Percentiles rank a stretch among this genome's conserved stretches.
These are phyloP conservation scores for Sebastes flavidus DNA, from an alignment of 2,797 vertebrate genomes.

Conservation along the genomic window DNA sequence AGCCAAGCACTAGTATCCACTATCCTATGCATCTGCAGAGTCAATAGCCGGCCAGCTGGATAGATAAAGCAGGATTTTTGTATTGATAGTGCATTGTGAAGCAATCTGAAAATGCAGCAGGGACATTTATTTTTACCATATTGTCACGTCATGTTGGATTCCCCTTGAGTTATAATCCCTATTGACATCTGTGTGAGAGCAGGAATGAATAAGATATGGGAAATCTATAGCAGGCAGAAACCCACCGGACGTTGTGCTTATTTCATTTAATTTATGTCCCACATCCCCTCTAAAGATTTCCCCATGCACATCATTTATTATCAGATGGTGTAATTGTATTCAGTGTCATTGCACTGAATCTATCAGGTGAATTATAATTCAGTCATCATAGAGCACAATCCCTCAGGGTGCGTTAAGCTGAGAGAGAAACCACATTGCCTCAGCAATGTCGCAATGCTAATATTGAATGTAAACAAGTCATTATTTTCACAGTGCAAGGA, in stretches of 20 bases:
- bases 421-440: not conserved
- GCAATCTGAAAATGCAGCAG: conserved; percentile 10
- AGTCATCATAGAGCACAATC: not conserved
- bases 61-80: conserved; percentile 28
- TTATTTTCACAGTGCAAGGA: conserved; percentile 2
- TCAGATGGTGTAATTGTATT: conserved; percentile 32
- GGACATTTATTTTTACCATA: conserved; percentile 1
- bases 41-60: conserved; percentile 18
- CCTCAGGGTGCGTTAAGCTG: not conserved
- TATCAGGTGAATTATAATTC: conserved; percentile 27
- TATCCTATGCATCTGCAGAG: conserved; percentile 51
- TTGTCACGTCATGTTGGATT: conserved; percentile 22
- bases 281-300: not conserved
- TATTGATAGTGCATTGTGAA: not conserved
- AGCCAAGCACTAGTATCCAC: conserved; percentile 6
- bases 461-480: not conserved
- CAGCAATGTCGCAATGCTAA: not conserved
- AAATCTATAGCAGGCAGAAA: conserved; percentile 44
- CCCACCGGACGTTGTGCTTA: not conserved
- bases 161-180: conserved; percentile 20
- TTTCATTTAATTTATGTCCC: conserved; percentile 26
- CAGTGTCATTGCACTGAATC: conserved; percentile 9
- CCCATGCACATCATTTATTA: conserved; percentile 39
- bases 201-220: conserved; percentile 20
- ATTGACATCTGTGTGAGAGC: conserved; percentile 15